phyloP scores from a whole-genome alignment of 1,140 invertebrate species.

The Maniola jurtina region DNA sequence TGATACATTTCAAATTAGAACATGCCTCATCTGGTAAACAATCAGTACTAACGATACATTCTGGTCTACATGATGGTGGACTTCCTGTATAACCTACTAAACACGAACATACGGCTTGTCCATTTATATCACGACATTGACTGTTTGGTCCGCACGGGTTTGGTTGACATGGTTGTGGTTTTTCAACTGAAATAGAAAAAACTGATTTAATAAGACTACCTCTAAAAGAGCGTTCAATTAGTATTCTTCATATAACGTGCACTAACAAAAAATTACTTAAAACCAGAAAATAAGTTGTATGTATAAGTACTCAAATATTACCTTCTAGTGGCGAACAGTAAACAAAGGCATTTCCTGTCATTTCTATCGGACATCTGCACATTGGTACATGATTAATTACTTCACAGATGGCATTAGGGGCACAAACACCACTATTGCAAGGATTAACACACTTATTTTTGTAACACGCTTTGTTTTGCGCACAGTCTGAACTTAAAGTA shows the following conservation, averaged over 20 bases:
- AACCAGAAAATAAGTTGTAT: neutral
- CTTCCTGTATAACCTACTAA: constrained; percentile 86
- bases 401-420: constrained; percentile 84
- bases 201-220: neutral
- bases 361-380: constrained; percentile 83
- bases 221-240: neutral
- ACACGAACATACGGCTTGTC: constrained; percentile 86
- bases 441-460: constrained; percentile 82
- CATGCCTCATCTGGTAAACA: constrained; percentile 85
- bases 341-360: constrained; percentile 87
- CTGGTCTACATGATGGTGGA: constrained; percentile 86
- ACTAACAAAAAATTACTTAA: neutral
- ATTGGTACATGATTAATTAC: constrained; percentile 84
- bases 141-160: constrained; percentile 83
- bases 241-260: constrained; percentile 5
- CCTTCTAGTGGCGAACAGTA: constrained; percentile 80
- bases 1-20: constrained; percentile 85
- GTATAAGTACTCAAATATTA: constrained; percentile 50
- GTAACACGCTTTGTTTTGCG: constrained; percentile 80
- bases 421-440: constrained; percentile 81
- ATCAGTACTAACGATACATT: constrained; percentile 84
- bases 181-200: constrained; percentile 52
- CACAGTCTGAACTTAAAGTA: constrained; percentile 81
- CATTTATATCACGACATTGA: constrained; percentile 84
- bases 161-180: constrained; percentile 78